A percentile compares a stretch with the other conserved stretches of the same genome.
These are phyloP conservation scores for Drosophila trapezifrons DNA, from an alignment of 1,140 invertebrate genomes.

Conservation along the genomic window DNA sequence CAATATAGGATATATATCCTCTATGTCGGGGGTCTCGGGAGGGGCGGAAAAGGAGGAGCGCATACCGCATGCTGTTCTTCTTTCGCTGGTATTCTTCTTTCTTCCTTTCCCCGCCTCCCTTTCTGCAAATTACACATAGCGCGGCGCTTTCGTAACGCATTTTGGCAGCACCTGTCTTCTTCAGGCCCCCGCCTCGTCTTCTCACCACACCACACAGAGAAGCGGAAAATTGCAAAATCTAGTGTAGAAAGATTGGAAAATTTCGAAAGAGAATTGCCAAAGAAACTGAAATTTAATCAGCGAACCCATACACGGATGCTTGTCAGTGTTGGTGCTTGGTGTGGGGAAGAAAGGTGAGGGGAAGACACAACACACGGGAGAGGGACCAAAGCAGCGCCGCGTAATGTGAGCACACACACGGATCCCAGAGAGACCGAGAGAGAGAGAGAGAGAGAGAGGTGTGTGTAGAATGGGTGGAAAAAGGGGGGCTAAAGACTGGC, in stretches of 20 bases:
- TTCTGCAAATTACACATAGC: constrained; percentile 66
- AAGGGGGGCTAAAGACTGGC: constrained; percentile 17
- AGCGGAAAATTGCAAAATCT: constrained; percentile 51
- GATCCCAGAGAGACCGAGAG: neutral
- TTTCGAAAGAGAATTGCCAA: constrained; percentile 56
- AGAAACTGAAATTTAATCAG: constrained; percentile 78
- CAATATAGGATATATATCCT: constrained; percentile 12
- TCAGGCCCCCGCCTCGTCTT: neutral
- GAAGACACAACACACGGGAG: constrained; percentile 39
- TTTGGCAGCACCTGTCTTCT: constrained; percentile 70
- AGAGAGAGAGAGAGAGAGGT: constrained; percentile 7
- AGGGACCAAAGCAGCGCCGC: constrained; percentile 65
- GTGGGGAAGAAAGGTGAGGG: constrained; percentile 44
- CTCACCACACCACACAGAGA: neutral
- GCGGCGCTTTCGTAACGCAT: constrained; percentile 69
- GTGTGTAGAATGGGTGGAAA: constrained; percentile 8
- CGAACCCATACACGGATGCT: constrained; percentile 41
- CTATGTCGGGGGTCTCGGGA: neutral
- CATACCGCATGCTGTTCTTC: constrained; percentile 29
- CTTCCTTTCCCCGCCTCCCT: neutral
- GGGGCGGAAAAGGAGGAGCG: neutral
- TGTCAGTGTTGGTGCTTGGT: constrained; percentile 12
- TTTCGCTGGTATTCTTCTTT: constrained; percentile 6
- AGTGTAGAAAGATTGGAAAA: constrained; percentile 44
- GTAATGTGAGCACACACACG: constrained; percentile 44